Evolutionary conservation across 2,797 vertebrate species (phyloP).

Genomic region (Dicrostonyx torquatus): DNA sequence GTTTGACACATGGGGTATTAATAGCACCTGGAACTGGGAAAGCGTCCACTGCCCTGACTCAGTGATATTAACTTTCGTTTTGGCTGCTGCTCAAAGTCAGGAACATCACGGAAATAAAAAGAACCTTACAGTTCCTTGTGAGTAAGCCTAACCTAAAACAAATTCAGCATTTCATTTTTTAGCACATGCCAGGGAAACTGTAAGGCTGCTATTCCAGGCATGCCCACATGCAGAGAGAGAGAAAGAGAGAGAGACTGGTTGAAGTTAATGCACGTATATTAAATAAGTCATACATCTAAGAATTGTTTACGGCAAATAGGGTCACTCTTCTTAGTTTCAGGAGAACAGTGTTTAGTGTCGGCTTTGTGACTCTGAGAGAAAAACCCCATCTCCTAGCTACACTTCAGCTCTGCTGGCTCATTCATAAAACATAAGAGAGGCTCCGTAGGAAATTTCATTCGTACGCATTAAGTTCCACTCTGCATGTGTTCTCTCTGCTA

Average conservation of each 20-base stretch:
- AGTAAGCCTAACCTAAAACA: constrained; percentile 66
- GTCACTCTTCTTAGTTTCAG: constrained; percentile 40
- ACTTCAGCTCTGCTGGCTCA: constrained; percentile 11
- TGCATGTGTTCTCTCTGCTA: not conserved
- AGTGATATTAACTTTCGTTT: not conserved
- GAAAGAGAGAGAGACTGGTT: not conserved
- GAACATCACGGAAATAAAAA: constrained; percentile 41
- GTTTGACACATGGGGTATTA: not conserved
- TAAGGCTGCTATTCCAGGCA: not conserved
- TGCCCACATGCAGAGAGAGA: too few relatives aligned
- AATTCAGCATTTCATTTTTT: constrained; percentile 49
- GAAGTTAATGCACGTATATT: not conserved
- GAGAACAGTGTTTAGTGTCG: constrained; percentile 4
- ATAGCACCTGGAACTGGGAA: not conserved
- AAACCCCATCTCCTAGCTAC: constrained; percentile 30
- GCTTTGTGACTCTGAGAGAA: constrained; percentile 19
- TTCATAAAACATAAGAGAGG: constrained; percentile 66
- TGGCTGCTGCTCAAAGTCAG: constrained; percentile 39
- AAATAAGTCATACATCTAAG: not conserved
- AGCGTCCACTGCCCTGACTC: not conserved
- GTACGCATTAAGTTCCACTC: constrained; percentile 30
- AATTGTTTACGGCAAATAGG: not conserved
- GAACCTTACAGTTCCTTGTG: constrained; percentile 29
- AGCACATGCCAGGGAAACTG: not conserved
- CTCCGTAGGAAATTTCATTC: constrained; percentile 8